phyloP scores from a whole-genome alignment of 2,888 invertebrate genomes.

The Volucella bombylans region DNA sequence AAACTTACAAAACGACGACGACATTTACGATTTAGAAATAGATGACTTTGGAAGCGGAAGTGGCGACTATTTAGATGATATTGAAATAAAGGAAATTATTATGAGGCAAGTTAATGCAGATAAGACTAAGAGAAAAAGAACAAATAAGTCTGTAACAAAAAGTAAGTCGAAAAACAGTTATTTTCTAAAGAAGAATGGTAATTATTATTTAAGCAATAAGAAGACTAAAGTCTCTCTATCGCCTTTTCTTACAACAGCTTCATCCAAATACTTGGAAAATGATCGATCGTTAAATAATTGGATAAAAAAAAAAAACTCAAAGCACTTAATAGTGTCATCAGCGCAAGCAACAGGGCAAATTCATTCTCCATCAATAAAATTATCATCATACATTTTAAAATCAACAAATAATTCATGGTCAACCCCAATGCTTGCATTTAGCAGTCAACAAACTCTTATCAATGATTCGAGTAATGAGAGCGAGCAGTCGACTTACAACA shows the following conservation, averaged over 20 bases:
- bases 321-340: neutral
- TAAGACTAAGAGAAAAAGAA: constrained; percentile 25
- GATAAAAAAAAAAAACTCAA: constrained; percentile 16
- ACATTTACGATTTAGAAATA: constrained; percentile 59
- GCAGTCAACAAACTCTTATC: constrained; percentile 5
- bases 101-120: constrained; percentile 25
- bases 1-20: constrained; percentile 31
- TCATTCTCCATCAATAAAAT: constrained; percentile 12
- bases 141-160: constrained; percentile 1
- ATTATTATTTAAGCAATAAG: constrained; percentile 37
- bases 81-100: constrained; percentile 58
- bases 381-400: constrained; percentile 1
- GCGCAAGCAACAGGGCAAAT: neutral
- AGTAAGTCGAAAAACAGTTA: constrained; percentile 24
- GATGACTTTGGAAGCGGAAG: constrained; percentile 75
- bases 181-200: constrained; percentile 34
- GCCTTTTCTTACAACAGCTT: constrained; percentile 18
- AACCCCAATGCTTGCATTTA: constrained; percentile 15
- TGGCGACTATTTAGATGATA: constrained; percentile 74
- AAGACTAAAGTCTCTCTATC: constrained; percentile 30
- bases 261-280: constrained; percentile 1
- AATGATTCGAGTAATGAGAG: constrained; percentile 8
- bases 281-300: constrained; percentile 23
- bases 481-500: constrained; percentile 34
- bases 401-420: constrained; percentile 13